Base-by-base conservation (phyloP, 2,888 invertebrate genomes). In the Octodonta nipae region DNA sequence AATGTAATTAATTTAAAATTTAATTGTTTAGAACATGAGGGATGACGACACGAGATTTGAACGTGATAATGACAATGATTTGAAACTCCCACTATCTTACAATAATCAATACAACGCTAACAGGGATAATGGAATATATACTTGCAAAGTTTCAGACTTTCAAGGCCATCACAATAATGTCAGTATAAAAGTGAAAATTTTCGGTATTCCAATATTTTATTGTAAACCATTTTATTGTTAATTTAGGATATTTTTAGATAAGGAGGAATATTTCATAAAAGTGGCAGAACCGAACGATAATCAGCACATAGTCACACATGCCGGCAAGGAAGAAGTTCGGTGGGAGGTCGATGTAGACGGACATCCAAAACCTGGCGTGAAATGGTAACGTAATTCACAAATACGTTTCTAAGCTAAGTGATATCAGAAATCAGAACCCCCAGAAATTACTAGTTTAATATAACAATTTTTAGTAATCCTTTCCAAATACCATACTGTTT, bases 341-440 rank as follows among this genome's bases (percentile, higher is more conserved):
- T 73, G 72, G 66, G 56, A 62, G 2, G 66, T 71, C 1, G 50
- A 63, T 13, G 63, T 73, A 15, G 58, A 65, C 17, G 71, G 71
- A 1, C 70, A 68, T 55, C 77, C 77, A 1, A 36, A 49, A 29
- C 66, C 73, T 2, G 54, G 50, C 17, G 48, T 74, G 3, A 58
- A 49, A 33, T 74, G 75, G 75, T 70, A 61, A 37, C 3, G 10
- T n/a, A n/a, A n/a, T n/a, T n/a, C n/a, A n/a, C n/a, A n/a, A n/a
- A n/a, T n/a, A n/a, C n/a, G n/a, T n/a, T n/a, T n/a, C n/a, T n/a
- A n/a, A n/a, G n/a, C n/a, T n/a, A n/a, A n/a, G n/a, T n/a, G n/a
- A n/a, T n/a, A n/a, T n/a, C n/a, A n/a, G n/a, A n/a, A n/a, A n/a
- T n/a, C n/a, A n/a, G n/a, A n/a, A n/a, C n/a, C n/a, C n/a, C n/a